A percentile compares a stretch with the other conserved stretches of the same genome.
Conservation (phyloP, 2,888 invertebrate species). For the Lacanobia wlatinum region DNA sequence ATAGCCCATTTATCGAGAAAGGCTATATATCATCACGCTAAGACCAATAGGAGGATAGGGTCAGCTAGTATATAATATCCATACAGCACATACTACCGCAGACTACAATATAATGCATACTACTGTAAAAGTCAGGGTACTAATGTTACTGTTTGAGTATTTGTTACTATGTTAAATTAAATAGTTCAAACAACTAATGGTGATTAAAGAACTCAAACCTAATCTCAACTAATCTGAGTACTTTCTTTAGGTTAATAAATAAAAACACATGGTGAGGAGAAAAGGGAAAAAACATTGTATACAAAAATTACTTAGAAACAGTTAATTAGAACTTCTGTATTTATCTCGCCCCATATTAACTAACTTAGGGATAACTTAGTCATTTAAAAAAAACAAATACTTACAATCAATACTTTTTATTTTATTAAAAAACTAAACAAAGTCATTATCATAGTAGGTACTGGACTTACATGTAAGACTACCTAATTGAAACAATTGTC, state of each 20-base stretch:
- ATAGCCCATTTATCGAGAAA: too few species aligned
- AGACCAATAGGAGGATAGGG: too few species aligned
- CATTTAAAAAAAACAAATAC: slow-evolving; percentile 14
- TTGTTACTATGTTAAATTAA: too few species aligned
- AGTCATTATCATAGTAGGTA: background rate
- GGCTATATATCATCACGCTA: too few species aligned
- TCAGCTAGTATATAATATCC: too few species aligned
- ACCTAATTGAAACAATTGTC: background rate
- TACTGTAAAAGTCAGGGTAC: too few species aligned
- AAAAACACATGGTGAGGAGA: background rate
- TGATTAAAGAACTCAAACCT: background rate
- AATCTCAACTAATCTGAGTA: background rate
- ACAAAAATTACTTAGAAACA: background rate
- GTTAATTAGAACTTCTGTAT: background rate
- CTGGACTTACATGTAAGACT: slow-evolving; percentile 1
- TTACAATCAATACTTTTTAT: slow-evolving; percentile 23
- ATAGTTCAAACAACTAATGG: too few species aligned
- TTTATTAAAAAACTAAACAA: slow-evolving; percentile 17
- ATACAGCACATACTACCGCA: too few species aligned
- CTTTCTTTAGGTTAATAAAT: background rate
- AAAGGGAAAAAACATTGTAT: too few species aligned
- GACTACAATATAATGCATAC: too few species aligned
- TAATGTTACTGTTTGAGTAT: too few species aligned
- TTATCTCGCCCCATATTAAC: background rate
- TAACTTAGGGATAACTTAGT: background rate